A percentile compares a stretch with the other conserved stretches of the same genome.
These are phyloP conservation scores for Glomeris maerens DNA, from an alignment of 1,140 invertebrate species.

Conservation along the genomic window DNA sequence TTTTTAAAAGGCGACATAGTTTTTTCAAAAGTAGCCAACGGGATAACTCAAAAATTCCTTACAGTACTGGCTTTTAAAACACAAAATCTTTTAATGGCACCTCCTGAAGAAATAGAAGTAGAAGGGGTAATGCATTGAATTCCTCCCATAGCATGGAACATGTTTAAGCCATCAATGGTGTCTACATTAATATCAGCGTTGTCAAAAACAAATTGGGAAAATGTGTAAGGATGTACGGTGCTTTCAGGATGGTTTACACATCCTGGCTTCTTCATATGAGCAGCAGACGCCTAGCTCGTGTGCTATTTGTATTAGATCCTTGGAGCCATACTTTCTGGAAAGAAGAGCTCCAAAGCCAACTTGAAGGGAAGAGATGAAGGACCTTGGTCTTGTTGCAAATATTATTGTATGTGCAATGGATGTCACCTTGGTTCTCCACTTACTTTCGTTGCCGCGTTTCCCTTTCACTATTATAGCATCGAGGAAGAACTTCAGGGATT, in stretches of 20 bases:
- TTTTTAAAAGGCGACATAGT: background rate
- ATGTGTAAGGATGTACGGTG: background rate
- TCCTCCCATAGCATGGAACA: constrained; percentile 1
- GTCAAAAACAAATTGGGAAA: constrained; percentile 1
- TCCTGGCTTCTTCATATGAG: background rate
- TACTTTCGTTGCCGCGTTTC: too few relatives aligned
- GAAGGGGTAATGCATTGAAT: background rate
- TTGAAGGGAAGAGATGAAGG: background rate
- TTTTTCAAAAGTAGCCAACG: background rate
- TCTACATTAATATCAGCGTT: background rate
- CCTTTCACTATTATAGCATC: too few relatives aligned
- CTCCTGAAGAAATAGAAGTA: background rate
- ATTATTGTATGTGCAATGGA: background rate
- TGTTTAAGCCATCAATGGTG: background rate
- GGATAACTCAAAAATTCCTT: background rate
- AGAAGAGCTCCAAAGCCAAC: background rate
- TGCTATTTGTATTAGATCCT: background rate
- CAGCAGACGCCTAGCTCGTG: background rate
- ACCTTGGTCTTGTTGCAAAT: background rate
- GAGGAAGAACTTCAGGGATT: too few relatives aligned
- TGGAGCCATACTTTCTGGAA: background rate
- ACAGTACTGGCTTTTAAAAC: background rate
- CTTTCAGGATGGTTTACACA: background rate
- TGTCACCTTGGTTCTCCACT: too few relatives aligned
- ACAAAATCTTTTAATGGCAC: background rate